These are phyloP conservation scores for Mareca penelope DNA, from an alignment of 2,797 vertebrate genomes.

Conservation along the genomic window DNA sequence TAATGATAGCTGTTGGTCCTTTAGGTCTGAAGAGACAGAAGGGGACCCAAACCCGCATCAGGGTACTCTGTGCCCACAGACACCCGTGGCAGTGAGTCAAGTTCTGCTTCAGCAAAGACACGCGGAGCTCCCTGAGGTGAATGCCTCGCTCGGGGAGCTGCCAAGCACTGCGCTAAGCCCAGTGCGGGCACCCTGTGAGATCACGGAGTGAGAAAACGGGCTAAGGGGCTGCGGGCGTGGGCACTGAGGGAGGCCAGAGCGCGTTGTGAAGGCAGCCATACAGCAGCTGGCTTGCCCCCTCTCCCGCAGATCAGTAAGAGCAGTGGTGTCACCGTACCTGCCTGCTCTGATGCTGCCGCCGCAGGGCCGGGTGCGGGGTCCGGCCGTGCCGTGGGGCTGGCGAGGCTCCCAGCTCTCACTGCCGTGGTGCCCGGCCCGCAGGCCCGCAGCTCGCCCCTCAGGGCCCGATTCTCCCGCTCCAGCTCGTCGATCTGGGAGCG, in stretches of 20 bases:
- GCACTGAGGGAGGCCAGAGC: background rate
- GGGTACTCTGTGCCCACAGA: fast-evolving
- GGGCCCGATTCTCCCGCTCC: conserved; percentile 86
- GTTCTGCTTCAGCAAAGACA: background rate
- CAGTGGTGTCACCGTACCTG: conserved; percentile 72
- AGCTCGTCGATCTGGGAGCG: conserved; percentile 86
- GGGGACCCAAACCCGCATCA: background rate
- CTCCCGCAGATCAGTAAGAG: fast-evolving
- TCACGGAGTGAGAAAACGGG: fast-evolving
- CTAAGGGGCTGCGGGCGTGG: fast-evolving
- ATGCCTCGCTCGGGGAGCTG: background rate
- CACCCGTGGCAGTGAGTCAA: background rate
- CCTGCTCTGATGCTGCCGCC: conserved; percentile 68
- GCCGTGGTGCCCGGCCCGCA: background rate
- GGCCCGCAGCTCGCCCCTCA: conserved; percentile 76
- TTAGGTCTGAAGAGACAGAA: background rate
- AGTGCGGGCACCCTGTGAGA: background rate
- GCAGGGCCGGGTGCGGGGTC: conserved; percentile 58
- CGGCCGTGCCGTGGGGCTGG: fast-evolving
- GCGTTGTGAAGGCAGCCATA: fast-evolving
- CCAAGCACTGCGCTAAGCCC: background rate
- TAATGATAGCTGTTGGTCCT: fast-evolving
- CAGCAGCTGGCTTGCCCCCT: fast-evolving
- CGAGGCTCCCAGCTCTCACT: background rate
- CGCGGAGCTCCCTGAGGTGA: background rate